Evolutionary conservation across 92 coral and sea anemone genomes (phyloP).

Genomic region (Muricea muricata): DNA sequence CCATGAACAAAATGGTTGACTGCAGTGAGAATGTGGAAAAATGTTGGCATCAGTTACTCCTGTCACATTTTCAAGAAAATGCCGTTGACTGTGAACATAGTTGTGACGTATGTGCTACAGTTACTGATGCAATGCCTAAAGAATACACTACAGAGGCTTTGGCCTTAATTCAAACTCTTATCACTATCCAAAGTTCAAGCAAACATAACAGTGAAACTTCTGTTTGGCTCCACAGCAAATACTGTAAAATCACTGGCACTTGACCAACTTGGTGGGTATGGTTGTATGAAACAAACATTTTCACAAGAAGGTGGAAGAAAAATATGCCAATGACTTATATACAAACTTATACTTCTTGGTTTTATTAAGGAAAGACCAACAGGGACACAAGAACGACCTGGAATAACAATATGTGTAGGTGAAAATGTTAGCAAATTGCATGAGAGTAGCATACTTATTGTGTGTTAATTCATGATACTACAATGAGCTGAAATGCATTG

Average conservation of each 20-base stretch:
- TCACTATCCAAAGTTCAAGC: not conserved
- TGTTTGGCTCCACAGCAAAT: not conserved
- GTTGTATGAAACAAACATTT: not conserved
- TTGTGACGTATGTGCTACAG: constrained; percentile 33
- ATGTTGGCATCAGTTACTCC: constrained; percentile 20
- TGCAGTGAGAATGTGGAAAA: not conserved
- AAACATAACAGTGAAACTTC: not conserved
- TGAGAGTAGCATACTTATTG: not conserved
- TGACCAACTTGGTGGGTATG: too few species aligned
- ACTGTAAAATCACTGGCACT: too few species aligned
- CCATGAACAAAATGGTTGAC: constrained; percentile 4
- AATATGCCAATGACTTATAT: not conserved
- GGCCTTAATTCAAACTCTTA: not conserved
- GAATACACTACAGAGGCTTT: not conserved
- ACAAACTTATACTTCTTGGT: not conserved
- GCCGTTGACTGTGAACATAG: constrained; percentile 18
- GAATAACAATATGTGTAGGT: not conserved
- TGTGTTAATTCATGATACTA: not conserved
- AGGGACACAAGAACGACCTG: not conserved
- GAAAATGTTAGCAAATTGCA: not conserved
- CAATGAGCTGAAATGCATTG: not conserved
- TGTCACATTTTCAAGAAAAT: constrained; percentile 32
- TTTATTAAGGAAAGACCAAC: not conserved
- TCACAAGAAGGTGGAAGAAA: not conserved
- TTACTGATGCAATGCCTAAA: not conserved